Percentiles rank a stretch among this genome's conserved stretches.
These are phyloP conservation scores for Nemopilema nomurai DNA, from an alignment of 30 jellyfish, hydroid and myxozoan genomes.

Conservation along the genomic window DNA sequence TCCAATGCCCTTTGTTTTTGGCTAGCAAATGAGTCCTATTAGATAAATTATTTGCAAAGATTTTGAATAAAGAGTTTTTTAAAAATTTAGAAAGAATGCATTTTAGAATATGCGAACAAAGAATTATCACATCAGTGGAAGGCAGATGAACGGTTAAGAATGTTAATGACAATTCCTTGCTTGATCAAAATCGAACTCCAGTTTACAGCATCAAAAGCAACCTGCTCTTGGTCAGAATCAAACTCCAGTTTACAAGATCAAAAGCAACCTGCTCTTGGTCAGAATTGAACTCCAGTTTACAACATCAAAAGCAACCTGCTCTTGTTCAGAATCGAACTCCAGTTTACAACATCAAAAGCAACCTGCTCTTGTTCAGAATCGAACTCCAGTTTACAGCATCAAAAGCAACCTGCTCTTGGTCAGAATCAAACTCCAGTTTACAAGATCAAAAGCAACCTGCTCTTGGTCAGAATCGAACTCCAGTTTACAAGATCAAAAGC, in stretches of 20 bases:
- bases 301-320: not conserved
- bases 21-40: not conserved
- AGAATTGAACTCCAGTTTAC: not conserved
- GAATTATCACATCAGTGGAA: not conserved
- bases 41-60: not conserved
- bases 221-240: too few relatives aligned
- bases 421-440: too few relatives aligned
- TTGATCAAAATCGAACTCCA: not conserved
- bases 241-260: too few relatives aligned
- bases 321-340: too few relatives aligned
- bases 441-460: too few relatives aligned
- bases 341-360: too few relatives aligned
- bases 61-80: not conserved
- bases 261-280: too few relatives aligned
- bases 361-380: not conserved
- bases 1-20: not conserved
- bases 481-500: not conserved
- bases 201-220: not conserved
- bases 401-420: too few relatives aligned
- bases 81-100: not conserved
- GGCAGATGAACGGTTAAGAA: not conserved
- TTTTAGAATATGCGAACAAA: not conserved
- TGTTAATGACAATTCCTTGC: not conserved
- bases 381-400: not conserved
- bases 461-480: not conserved